A percentile compares a stretch with the other conserved stretches of the same genome.
These are phyloP conservation scores for Ericerus pela DNA, from an alignment of 1,140 invertebrate species.

Conservation along the genomic window DNA sequence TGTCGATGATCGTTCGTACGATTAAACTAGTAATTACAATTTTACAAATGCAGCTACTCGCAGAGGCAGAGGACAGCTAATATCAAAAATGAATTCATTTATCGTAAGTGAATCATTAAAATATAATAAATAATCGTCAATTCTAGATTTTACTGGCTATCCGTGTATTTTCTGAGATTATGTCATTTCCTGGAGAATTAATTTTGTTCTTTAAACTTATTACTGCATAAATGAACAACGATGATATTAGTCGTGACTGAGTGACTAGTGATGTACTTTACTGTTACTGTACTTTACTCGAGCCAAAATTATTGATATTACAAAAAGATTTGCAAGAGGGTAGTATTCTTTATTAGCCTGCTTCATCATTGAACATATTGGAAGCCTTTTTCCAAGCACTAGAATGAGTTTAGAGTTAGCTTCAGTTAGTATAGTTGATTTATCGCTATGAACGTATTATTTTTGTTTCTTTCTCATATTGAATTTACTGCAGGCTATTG, in stretches of 20 bases:
- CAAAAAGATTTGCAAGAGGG: constrained; percentile 36
- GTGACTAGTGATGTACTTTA: too few relatives aligned
- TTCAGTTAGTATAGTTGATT: constrained; percentile 18
- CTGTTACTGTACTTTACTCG: constrained; percentile 37
- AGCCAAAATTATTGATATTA: constrained; percentile 40
- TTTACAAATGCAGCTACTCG: constrained; percentile 50
- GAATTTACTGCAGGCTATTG: constrained; percentile 22
- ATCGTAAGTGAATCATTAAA: constrained; percentile 4
- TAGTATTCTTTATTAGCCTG: constrained; percentile 37
- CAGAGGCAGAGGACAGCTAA: constrained; percentile 39
- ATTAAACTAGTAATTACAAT: not conserved
- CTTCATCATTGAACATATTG: constrained; percentile 21
- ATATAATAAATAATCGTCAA: too few relatives aligned
- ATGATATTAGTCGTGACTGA: constrained; percentile 30
- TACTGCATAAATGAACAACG: constrained; percentile 28
- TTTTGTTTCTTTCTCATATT: constrained; percentile 3
- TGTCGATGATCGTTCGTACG: not conserved
- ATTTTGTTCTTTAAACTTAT: constrained; percentile 28
- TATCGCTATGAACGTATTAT: too few relatives aligned
- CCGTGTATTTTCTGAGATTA: constrained; percentile 28
- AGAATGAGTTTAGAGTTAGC: too few relatives aligned
- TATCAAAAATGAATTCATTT: not conserved
- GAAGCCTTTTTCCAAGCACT: constrained; percentile 19
- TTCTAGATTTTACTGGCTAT: constrained; percentile 28
- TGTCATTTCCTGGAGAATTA: constrained; percentile 23